Conservation (phyloP, 2,888 invertebrate genomes). For the Cerastis leucographa region DNA sequence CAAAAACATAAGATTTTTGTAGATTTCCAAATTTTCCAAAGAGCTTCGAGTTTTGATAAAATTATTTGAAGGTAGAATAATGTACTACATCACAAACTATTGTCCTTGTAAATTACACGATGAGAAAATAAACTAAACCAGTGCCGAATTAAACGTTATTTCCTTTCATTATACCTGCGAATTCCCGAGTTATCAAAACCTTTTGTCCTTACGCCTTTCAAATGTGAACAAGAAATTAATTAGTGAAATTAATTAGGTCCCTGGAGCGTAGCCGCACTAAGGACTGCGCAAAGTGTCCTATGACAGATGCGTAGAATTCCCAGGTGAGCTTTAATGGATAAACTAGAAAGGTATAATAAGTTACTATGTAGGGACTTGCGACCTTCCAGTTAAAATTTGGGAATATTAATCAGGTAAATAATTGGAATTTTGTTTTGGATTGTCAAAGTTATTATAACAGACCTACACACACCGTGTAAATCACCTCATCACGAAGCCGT, state of each 20-base stretch:
- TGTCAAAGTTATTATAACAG: neutral
- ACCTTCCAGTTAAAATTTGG: slow-evolving; percentile 8
- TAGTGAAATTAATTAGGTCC: slow-evolving; percentile 54
- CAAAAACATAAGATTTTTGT: neutral
- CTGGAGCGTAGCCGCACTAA: slow-evolving; percentile 25
- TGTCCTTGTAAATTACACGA: too few relatives aligned
- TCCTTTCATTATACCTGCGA: neutral
- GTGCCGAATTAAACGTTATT: neutral
- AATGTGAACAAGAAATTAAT: slow-evolving; percentile 57
- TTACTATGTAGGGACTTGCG: slow-evolving; percentile 16
- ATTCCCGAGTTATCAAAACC: slow-evolving; percentile 7
- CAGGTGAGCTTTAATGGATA: slow-evolving; percentile 44
- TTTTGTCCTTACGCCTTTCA: slow-evolving; percentile 33
- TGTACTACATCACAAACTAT: neutral
- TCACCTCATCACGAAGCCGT: too few relatives aligned
- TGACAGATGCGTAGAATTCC: slow-evolving; percentile 47
- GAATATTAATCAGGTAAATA: neutral
- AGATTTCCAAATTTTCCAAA: neutral
- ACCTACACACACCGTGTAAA: too few relatives aligned
- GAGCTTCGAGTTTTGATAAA: neutral
- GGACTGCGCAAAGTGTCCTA: slow-evolving; percentile 40
- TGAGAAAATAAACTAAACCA: neutral
- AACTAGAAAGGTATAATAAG: slow-evolving; percentile 28
- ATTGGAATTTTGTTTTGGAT: neutral
- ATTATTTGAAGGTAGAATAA: neutral